Base-by-base conservation (phyloP, 2,113 vertebrate genomes). In the Prietella phreatophila region DNA sequence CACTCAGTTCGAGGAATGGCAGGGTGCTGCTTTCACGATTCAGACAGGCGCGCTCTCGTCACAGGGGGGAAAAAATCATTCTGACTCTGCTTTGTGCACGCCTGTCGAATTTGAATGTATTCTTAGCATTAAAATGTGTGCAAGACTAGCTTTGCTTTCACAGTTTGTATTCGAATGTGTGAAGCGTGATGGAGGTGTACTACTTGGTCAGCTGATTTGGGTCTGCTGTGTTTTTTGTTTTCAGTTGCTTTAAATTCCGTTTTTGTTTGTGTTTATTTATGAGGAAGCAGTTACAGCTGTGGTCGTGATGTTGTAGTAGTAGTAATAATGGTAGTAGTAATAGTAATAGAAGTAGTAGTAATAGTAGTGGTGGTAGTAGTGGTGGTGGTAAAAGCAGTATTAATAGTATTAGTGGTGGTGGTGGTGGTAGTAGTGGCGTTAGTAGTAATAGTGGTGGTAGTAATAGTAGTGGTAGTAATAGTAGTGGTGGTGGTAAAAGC, bases 81-180 rank as follows among this genome's bases (percentile, higher is more conserved):
- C 56, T 1, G 56, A 61, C 58, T 78, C 47, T 53, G 42, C 61
- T 81, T 81, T 67, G 19, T 86, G 39, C 30, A 19, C 0, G 42
- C 76, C 85, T 81, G 85, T 56, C 81, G 78, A 86, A 86, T 86
- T 69, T 69, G 20, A 86, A 86, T 81, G 50, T 22, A 1, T 15
- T n/a, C 17, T 20, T 55, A 15, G 50, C 3, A 8, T 76, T 47
- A 25, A 42, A 61, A 42, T 69, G 55, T 58, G n/a, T 71, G 6
- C 33, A 22, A 30, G 0, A 78, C 19, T 58, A 13, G 11, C 33
- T 42, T n/a, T 76, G 55, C 56, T 42, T 78, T 63, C 14, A n/a
- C 56, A 30, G 20, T 85, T 60, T 20, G 3, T 75, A 25, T 85
- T 85, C 36, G 27, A 19, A 20, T 2, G 22, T 27, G 13, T 85